Base-by-base conservation (phyloP, 1,140 invertebrate species). In the Batillaria attramentaria region DNA sequence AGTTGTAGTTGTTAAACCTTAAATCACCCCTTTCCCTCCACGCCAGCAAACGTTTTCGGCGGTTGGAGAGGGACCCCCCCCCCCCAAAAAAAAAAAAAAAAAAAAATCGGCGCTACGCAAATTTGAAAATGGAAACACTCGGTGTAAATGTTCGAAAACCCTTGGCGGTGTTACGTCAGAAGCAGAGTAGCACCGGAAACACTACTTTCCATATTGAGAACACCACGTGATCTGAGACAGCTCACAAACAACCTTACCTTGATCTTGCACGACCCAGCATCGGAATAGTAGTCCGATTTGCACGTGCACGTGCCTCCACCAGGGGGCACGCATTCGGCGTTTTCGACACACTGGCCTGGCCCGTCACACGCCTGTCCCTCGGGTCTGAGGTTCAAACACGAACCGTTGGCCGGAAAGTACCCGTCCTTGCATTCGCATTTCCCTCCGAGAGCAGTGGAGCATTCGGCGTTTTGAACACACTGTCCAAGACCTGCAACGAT, bases 381-480 rank as follows among this genome's bases (percentile, higher is more conserved):
- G 33, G 28, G 24, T 33, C 72, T 60, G 39, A 78, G 60, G 6
- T 43, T 24, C 35, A 68, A 46, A 65, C 79, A 81, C 35, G 75
- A 65, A 20, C 60, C 37, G 76, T 77, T 78, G 75, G 76, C 8
- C 16, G 75, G 31, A 28, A 78, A 81, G 46, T 74, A 81, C 28
- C 76, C 76, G 24, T 39, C 33, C 35, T 74, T 62, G 62, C 79
- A 81, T 8, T 28, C 60, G 43, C 79, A 81, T 33, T 73, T n/a
- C 16, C 79, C 79, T 13, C 79, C 79, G 2, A 65, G 41, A 10
- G 57, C 65, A 33, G 28, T 76, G 43, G 75, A 78, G 24, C 79
- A 81, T 54, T 81, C 68, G 4, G 79, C 75, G 62, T 81, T 73
- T 5, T 77, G 43, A 20, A 78, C 70, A 50, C 79, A 81, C 37